phyloP scores from a whole-genome alignment of 2,113 vertebrate species.

The Sardina pilchardus region DNA sequence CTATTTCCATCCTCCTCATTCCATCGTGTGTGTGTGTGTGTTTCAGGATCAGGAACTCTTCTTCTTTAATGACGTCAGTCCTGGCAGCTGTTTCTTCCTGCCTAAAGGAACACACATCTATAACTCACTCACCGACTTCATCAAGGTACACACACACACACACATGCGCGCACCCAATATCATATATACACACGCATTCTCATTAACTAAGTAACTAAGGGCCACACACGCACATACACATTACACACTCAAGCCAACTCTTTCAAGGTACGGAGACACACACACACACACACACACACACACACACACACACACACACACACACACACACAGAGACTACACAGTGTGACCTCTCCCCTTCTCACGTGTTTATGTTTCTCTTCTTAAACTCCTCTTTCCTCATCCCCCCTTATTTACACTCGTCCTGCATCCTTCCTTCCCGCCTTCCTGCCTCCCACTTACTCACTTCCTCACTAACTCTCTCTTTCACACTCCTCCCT shows the following conservation, averaged over 20 bases:
- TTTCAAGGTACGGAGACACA: background rate
- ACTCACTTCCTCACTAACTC: background rate
- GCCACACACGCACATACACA: background rate
- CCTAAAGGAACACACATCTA: slow-evolving; percentile 88
- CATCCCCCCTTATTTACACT: background rate
- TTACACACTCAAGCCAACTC: background rate
- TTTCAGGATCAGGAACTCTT: slow-evolving; percentile 82
- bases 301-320: background rate
- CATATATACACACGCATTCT: background rate
- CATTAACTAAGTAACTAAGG: background rate
- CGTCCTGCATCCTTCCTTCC: slow-evolving; percentile 48
- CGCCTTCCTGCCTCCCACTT: slow-evolving; percentile 22
- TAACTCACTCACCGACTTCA: slow-evolving; percentile 84
- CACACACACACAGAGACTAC: background rate
- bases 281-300: background rate
- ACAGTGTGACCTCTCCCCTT: background rate
- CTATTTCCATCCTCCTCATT: background rate
- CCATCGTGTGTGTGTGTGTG: background rate
- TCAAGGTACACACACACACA: slow-evolving; percentile 74
- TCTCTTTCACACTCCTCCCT: background rate
- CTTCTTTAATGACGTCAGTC: slow-evolving; percentile 90
- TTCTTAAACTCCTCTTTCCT: background rate
- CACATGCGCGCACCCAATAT: background rate
- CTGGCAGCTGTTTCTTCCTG: slow-evolving; percentile 93
- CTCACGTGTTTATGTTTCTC: background rate